Evolutionary conservation across 2,113 vertebrate species (phyloP).

Genomic region (Chunga burmeisteri): DNA sequence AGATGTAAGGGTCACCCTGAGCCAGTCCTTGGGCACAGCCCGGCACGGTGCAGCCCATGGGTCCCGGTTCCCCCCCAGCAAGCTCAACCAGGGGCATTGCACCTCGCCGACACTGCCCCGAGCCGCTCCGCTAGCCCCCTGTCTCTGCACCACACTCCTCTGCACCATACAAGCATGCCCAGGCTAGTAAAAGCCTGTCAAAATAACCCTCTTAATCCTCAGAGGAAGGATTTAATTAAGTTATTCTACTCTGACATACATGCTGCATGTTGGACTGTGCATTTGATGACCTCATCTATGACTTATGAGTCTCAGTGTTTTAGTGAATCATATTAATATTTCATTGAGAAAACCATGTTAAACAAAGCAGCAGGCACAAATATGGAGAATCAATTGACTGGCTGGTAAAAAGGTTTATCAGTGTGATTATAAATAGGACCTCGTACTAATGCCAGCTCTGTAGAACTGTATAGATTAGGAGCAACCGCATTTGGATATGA

Average conservation of each 20-base stretch:
- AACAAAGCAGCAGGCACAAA: constrained; percentile 26
- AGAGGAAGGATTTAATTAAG: constrained; percentile 45
- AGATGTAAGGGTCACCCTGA: rapidly evolving
- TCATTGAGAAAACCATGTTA: constrained; percentile 3
- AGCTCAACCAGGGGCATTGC: rapidly evolving
- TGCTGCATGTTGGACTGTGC: neutral
- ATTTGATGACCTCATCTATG: neutral
- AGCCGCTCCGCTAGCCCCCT: neutral
- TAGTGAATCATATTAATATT: constrained; percentile 4
- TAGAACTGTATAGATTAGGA: constrained; percentile 10
- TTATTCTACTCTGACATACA: neutral
- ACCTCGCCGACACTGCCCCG: rapidly evolving
- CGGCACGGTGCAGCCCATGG: rapidly evolving
- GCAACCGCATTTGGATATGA: constrained; percentile 12
- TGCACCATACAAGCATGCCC: rapidly evolving
- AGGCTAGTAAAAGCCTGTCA: neutral
- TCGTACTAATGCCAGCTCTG: neutral
- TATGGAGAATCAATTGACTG: neutral
- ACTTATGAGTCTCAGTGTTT: neutral
- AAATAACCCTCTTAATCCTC: constrained; percentile 3
- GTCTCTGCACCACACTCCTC: neutral
- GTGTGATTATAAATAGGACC: neutral
- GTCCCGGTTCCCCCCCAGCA: neutral
- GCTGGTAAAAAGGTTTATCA: neutral
- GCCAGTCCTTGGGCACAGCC: neutral